Base-by-base conservation (phyloP, 2,888 invertebrate species). In the Isoperla grammatica region DNA sequence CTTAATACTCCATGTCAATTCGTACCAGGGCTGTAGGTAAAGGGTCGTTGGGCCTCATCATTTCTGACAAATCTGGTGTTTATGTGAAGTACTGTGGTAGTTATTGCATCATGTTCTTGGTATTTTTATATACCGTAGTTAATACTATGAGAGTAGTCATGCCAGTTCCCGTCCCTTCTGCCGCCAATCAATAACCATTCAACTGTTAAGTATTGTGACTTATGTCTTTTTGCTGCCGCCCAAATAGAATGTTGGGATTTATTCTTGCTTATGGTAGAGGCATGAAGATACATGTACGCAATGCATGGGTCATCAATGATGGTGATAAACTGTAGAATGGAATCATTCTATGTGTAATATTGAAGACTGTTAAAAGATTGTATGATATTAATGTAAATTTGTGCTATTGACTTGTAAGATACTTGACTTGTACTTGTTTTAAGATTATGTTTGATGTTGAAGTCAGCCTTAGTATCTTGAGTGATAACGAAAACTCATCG, bases 1-100 rank as follows among this genome's bases (percentile, higher is more conserved):
- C 59, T 60, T 63, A 59, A 54, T 63, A 63, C 63, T 63, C 60
- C 59, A 63, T 63, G 63, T 63, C 63, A 63, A 63, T 63, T 63
- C 42, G 60, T 56, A 61, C 54, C 63, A 63, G 63, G 63, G 63
- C 59, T 63, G 63, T 63, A 63, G 63, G 60, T 54, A 48, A 39
- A 45, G 48, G 55, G 37, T 53, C 29, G 23, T 48, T 13, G 43
- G 56, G 54, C 57, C 61, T 42, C 45, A 57, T 35, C 42, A 23
- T 59, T 56, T 40, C 54, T 48, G 56, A 60, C 37, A 57, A 50
- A 48, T 57, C 57, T 57, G 49, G 57, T 60, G 60, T 60, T 57
- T 57, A 20, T 50, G 53, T n/a, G 39, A 53, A 45, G 55, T 60
- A 53, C 57, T 59, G 61, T 61, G 56, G 56, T 57, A 15, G 40